A percentile compares a stretch with the other conserved stretches of the same genome.
Conservation (phyloP, 2,888 invertebrate species). For the Spilarctia lutea region DNA sequence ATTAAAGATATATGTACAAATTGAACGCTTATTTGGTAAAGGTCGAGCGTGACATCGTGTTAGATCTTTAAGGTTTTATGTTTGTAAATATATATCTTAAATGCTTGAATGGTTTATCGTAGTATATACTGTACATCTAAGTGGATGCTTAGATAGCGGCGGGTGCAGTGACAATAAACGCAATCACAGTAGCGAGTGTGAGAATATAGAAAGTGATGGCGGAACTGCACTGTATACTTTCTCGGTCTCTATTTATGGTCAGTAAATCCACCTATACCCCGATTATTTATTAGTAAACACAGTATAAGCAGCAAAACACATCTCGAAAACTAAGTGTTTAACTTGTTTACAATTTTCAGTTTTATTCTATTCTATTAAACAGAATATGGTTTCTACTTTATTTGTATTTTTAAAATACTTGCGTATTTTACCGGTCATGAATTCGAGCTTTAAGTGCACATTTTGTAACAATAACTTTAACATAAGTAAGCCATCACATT, state of each 20-base stretch:
- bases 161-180: neutral
- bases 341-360: neutral
- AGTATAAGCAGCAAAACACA: no score
- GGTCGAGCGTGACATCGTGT: constrained; percentile 40
- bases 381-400: neutral
- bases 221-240: neutral
- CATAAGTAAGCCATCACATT: neutral
- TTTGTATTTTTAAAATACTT: neutral
- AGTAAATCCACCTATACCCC: no score
- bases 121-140: neutral
- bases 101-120: neutral
- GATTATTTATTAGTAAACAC: neutral
- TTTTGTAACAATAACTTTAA: neutral
- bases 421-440: no score
- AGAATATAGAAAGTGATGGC: neutral
- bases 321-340: no score
- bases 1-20: constrained; percentile 28
- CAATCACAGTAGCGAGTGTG: neutral
- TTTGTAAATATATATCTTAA: constrained; percentile 12
- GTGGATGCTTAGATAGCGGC: neutral
- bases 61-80: constrained; percentile 12
- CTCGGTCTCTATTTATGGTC: neutral
- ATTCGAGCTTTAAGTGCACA: neutral
- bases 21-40: constrained; percentile 38
- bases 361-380: neutral